Evolutionary conservation across 2,113 vertebrate species (phyloP).

Genomic region (Dromiciops gliroides): DNA sequence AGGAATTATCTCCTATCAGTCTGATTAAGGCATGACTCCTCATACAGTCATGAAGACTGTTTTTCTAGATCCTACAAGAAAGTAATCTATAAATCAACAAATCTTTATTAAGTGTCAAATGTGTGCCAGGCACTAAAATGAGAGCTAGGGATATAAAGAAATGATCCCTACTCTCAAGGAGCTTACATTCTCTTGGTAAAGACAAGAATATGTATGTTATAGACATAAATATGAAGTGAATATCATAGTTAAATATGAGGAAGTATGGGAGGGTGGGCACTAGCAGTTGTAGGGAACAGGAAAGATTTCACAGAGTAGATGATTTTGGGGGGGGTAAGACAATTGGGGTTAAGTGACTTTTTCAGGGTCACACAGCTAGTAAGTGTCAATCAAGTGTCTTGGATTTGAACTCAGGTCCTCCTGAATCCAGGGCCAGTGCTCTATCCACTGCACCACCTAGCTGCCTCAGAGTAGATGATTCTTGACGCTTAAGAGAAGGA

Average conservation of each 20-base stretch:
- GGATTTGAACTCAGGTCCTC: no score
- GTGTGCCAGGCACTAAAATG: neutral
- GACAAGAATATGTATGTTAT: neutral
- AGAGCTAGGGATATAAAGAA: neutral
- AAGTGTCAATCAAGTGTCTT: no score
- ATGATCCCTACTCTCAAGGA: neutral
- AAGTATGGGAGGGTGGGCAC: neutral
- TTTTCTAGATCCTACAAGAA: neutral
- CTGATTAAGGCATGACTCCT: neutral
- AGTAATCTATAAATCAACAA: neutral
- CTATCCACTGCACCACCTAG: no score
- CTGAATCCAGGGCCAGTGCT: no score
- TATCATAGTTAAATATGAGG: neutral
- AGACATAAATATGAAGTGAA: neutral
- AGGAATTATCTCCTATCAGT: neutral
- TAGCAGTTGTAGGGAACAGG: neutral
- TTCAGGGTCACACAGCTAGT: no score
- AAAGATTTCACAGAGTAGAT: neutral
- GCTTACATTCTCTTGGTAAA: neutral
- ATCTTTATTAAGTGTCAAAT: neutral
- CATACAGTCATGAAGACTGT: neutral
- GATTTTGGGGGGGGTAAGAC: no score
- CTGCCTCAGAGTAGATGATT: neutral
- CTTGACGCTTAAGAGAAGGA: neutral
- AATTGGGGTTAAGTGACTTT: no score